Conservation (phyloP, 1,140 invertebrate genomes). For the Acromyrmex heyeri region DNA sequence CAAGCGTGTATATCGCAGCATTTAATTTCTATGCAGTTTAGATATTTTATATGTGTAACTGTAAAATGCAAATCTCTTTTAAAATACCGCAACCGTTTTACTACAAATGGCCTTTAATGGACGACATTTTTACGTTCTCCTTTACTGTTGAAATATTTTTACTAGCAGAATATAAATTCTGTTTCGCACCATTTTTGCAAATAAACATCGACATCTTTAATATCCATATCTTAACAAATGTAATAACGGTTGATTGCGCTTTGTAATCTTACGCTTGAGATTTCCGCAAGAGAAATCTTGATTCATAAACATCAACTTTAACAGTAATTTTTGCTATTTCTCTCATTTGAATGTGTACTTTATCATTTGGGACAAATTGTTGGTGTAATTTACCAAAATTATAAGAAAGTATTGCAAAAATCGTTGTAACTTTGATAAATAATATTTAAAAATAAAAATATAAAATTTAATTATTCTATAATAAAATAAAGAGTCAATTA, state of each 20-base stretch:
- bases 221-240: not conserved
- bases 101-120: constrained; percentile 44
- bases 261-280: constrained; percentile 12
- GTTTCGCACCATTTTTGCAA: not conserved
- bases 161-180: constrained; percentile 2
- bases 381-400: not conserved
- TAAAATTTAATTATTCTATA: not conserved
- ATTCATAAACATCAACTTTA: constrained; percentile 13
- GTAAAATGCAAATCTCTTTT: constrained; percentile 34
- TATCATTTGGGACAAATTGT: not conserved
- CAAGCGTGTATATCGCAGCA: not conserved
- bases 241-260: constrained; percentile 46
- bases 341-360: not conserved
- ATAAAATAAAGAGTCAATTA: not conserved
- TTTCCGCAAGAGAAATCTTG: not conserved
- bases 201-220: constrained; percentile 24
- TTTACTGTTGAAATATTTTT: constrained; percentile 5
- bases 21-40: constrained; percentile 1
- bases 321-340: constrained; percentile 9
- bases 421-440: not conserved
- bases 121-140: not conserved
- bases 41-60: constrained; percentile 5
- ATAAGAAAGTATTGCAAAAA: not conserved
- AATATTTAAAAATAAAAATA: not conserved
- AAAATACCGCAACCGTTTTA: constrained; percentile 16